These are phyloP conservation scores for Ceriagrion tenellum DNA, from an alignment of 2,888 invertebrate species.

Conservation along the genomic window DNA sequence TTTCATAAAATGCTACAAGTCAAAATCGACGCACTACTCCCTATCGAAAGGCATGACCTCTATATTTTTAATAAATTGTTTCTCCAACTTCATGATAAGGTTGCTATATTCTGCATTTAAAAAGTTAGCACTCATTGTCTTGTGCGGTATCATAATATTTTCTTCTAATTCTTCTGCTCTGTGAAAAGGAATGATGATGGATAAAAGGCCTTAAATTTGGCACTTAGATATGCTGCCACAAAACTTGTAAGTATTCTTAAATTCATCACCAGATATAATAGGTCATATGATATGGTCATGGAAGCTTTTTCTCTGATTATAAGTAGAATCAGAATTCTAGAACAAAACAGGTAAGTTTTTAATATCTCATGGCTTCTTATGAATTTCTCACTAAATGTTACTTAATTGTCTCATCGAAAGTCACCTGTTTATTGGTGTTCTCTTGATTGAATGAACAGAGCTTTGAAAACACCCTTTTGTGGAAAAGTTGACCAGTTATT, in stretches of 20 bases:
- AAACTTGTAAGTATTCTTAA: constrained; percentile 51
- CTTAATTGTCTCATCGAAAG: no score
- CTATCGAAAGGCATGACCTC: not conserved
- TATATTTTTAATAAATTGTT: not conserved
- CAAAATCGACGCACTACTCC: not conserved
- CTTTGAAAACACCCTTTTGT: no score
- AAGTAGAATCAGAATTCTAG: not conserved
- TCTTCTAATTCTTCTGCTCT: constrained; percentile 51
- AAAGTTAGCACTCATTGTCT: not conserved
- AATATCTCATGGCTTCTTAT: not conserved
- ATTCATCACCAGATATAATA: constrained; percentile 17
- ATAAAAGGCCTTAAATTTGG: constrained; percentile 6
- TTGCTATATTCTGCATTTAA: no score
- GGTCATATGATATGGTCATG: constrained; percentile 10
- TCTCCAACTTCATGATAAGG: not conserved
- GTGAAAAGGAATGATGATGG: constrained; percentile 62
- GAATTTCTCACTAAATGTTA: not conserved
- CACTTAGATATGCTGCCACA: constrained; percentile 39
- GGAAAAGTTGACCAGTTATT: not conserved
- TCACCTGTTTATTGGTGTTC: no score
- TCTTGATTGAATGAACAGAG: no score
- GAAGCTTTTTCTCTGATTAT: not conserved
- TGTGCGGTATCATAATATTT: constrained; percentile 59
- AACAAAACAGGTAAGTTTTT: constrained; percentile 23
- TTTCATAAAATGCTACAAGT: not conserved